Evolutionary conservation across 2,888 invertebrate species (phyloP).

Genomic region (Tipula vernalis): DNA sequence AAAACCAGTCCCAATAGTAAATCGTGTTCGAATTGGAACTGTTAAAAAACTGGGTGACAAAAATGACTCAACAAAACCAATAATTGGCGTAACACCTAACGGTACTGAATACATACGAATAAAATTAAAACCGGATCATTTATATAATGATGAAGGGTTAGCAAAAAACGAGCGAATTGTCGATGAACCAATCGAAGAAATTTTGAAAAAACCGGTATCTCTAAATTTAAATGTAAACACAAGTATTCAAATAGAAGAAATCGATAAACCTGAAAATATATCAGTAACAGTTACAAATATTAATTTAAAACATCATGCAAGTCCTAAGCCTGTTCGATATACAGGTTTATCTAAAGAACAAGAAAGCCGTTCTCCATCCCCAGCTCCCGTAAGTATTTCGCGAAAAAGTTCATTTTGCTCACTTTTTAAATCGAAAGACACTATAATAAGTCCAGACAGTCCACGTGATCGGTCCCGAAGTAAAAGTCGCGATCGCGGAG

Average conservation of each 20-base stretch:
- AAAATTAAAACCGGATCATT: constrained; percentile 59
- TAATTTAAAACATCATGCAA: constrained; percentile 20
- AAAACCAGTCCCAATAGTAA: constrained; percentile 8
- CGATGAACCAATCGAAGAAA: constrained; percentile 26
- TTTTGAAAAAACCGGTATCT: constrained; percentile 43
- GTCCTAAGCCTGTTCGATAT: constrained; percentile 37
- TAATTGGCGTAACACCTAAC: constrained; percentile 31
- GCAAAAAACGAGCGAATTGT: constrained; percentile 31
- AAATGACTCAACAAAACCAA: constrained; percentile 15
- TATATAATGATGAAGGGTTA: constrained; percentile 48
- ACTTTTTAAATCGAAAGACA: constrained; percentile 60
- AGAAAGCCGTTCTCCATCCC: constrained; percentile 51
- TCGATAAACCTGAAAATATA: constrained; percentile 21
- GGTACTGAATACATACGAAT: constrained; percentile 49
- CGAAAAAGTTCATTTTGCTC: constrained; percentile 73
- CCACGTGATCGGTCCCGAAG: constrained; percentile 43
- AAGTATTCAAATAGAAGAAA: constrained; percentile 25
- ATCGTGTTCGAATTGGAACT: not conserved
- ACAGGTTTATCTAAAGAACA: constrained; percentile 21
- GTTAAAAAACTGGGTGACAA: not conserved
- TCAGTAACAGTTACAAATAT: constrained; percentile 19
- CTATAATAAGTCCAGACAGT: constrained; percentile 44
- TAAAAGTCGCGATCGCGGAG: constrained; percentile 41
- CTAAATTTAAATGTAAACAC: constrained; percentile 40
- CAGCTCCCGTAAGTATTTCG: constrained; percentile 49